A percentile compares a stretch with the other conserved stretches of the same genome.
Conservation (phyloP, 1,140 invertebrate genomes). For the Drosophila rhopaloa region DNA sequence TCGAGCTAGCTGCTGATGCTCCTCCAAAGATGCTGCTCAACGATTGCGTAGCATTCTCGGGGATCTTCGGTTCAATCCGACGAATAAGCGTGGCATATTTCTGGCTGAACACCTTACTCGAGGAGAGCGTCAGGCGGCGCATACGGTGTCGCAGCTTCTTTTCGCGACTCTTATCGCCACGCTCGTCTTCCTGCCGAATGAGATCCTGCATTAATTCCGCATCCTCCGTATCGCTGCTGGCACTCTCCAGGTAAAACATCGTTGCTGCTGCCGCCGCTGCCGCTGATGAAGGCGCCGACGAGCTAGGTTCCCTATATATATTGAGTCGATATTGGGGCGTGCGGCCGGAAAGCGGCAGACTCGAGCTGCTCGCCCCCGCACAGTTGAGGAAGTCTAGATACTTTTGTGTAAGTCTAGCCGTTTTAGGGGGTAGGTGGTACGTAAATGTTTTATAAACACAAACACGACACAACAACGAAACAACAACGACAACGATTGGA, state of each 20-base stretch:
- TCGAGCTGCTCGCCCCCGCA: conserved; percentile 60
- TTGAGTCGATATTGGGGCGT: conserved; percentile 66
- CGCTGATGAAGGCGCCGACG: conserved; percentile 30
- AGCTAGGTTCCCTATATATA: conserved; percentile 63
- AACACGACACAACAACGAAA: conserved; percentile 55
- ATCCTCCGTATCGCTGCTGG: conserved; percentile 70
- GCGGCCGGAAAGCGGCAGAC: conserved; percentile 53
- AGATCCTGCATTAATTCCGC: conserved; percentile 80
- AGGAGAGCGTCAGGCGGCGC: conserved; percentile 86
- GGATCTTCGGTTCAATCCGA: conserved; percentile 70
- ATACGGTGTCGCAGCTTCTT: conserved; percentile 86
- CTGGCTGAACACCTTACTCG: conserved; percentile 86
- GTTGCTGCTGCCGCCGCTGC: conserved; percentile 61
- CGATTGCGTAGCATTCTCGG: conserved; percentile 70
- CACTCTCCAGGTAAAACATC: conserved; percentile 69
- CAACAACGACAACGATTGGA: conserved; percentile 49
- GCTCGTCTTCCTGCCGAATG: conserved; percentile 86
- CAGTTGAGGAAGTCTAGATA: conserved; percentile 75
- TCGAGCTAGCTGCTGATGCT: conserved; percentile 4
- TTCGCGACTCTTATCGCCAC: conserved; percentile 81
- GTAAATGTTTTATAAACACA: conserved; percentile 47
- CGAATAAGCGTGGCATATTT: conserved; percentile 85
- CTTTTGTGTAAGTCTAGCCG: conserved; percentile 57
- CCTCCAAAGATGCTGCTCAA: conserved; percentile 57
- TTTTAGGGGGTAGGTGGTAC: conserved; percentile 17